Base-by-base conservation (phyloP, 30 jellyfish, hydroid and myxozoan species). In the Cassiopea xamachana region DNA sequence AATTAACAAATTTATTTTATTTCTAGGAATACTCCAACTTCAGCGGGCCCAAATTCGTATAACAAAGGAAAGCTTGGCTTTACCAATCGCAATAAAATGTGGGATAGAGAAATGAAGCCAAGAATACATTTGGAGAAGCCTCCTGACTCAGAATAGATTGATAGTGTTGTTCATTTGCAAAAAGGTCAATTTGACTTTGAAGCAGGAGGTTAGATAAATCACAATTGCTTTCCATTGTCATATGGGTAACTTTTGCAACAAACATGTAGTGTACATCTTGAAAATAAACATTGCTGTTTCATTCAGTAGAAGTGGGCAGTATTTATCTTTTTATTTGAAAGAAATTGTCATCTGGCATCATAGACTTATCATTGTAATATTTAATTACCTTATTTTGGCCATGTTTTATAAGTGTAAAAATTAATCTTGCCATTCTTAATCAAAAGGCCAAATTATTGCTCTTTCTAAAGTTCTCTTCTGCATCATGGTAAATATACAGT, bases 41-140 rank as follows among this genome's bases (percentile, higher is more conserved):
- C 98, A 2, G 96, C 98, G 48, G 98, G 98, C 17, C 98, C 98
- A 8, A 94, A 94, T 85, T 94, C 98, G 59, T 94, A 75, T 77
- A 94, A 94, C 81, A 94, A 94, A 90, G 98, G 98, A 19, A 94
- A 94, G 58, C 90, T 84, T 46, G 98, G 98, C 39, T 94, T 94
- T 51, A 45, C 74, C 44, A 87, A 94, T 59, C 90, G 92, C 82
- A 83, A 62, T 75, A 86, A 49, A 61, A 82, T 81, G 81, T 85
- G 96, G 92, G 97, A 94, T 75, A 90, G 77, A 58, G 95, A 97
- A 46, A 80, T 90, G 95, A 94, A 94, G 77, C 98, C 98, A 43
- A 90, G 98, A 60, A 94, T 69, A 70, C 94, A 79, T 76, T 79
- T 90, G 83, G 98, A 94, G 87, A 90, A 90, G 70, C 94, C 89